These are phyloP conservation scores for Formicarius rufipectus DNA, from an alignment of 2,113 vertebrate genomes.

Conservation along the genomic window DNA sequence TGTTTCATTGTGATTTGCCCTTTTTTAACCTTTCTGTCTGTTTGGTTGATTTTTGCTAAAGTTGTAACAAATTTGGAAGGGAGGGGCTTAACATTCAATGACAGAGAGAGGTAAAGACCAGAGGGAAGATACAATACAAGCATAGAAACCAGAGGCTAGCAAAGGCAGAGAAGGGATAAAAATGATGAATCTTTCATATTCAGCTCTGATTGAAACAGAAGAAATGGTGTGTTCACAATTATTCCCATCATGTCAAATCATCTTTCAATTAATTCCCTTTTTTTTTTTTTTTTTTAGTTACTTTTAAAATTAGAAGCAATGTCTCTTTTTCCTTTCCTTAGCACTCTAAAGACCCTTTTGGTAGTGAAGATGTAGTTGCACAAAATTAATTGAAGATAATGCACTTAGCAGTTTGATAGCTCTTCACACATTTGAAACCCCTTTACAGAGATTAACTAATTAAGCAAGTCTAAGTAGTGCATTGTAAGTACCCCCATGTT, in stretches of 20 bases:
- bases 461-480: conserved; percentile 30
- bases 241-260: background rate
- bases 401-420: conserved; percentile 42
- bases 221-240: background rate
- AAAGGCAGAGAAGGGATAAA: background rate
- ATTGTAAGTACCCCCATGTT: conserved; percentile 12
- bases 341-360: conserved; percentile 5
- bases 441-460: conserved; percentile 58
- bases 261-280: conserved; percentile 4
- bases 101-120: background rate
- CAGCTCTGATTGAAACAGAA: background rate
- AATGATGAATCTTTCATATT: background rate
- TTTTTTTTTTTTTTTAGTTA: background rate
- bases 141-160: background rate
- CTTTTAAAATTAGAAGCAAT: conserved; percentile 30
- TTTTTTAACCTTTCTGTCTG: background rate
- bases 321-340: background rate
- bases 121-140: background rate
- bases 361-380: conserved; percentile 40
- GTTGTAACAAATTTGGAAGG: background rate
- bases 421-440: conserved; percentile 34
- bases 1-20: background rate
- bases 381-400: conserved; percentile 54
- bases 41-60: background rate
- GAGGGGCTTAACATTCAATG: background rate